A percentile compares a stretch with the other conserved stretches of the same genome.
phyloP scores from a whole-genome alignment of 2,888 invertebrate species.

The Argyresthia goedartella region DNA sequence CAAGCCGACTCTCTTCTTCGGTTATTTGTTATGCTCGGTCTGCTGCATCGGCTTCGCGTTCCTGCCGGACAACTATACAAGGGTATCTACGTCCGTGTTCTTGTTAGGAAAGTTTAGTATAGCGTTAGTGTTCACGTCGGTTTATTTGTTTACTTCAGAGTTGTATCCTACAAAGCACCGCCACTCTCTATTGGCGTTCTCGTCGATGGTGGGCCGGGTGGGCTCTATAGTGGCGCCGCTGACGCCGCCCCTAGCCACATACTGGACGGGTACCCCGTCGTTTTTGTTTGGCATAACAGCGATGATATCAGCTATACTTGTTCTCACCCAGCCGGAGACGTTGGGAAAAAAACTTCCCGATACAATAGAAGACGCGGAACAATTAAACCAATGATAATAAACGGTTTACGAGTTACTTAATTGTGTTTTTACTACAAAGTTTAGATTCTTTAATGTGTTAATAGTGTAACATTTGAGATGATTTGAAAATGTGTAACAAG shows the following conservation, averaged over 20 bases:
- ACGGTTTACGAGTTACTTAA: no score
- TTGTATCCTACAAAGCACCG: constrained; percentile 78
- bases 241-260: constrained; percentile 72
- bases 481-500: no score
- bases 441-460: no score
- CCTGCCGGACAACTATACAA: constrained; percentile 39
- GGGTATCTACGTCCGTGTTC: constrained; percentile 50
- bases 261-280: constrained; percentile 55
- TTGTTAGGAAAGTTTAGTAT: constrained; percentile 75
- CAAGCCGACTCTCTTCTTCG: constrained; percentile 38
- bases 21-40: constrained; percentile 52
- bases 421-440: no score
- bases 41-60: constrained; percentile 68
- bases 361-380: constrained; percentile 58
- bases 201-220: constrained; percentile 79
- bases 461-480: no score
- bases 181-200: constrained; percentile 76
- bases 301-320: constrained; percentile 38
- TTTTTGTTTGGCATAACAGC: constrained; percentile 49
- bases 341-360: constrained; percentile 47
- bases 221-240: constrained; percentile 79
- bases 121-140: constrained; percentile 74
- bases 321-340: constrained; percentile 56
- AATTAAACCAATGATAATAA: no score
- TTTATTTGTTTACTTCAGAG: constrained; percentile 79